Percentiles rank a stretch among this genome's conserved stretches.
Conservation (phyloP, 2,888 invertebrate species). For the Eupeodes latifasciatus region DNA sequence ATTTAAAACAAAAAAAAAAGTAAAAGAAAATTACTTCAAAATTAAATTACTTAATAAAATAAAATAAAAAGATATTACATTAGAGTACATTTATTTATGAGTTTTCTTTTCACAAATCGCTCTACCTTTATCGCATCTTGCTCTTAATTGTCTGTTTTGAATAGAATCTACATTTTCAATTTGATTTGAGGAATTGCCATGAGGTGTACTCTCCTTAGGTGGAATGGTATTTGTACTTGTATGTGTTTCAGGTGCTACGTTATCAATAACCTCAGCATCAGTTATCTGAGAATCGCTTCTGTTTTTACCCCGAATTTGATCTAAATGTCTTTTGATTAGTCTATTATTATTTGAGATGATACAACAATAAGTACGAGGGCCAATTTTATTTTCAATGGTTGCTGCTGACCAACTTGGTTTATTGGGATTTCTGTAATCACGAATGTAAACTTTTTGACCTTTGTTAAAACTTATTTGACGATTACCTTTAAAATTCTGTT, state of each 20-base stretch:
- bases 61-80: no score
- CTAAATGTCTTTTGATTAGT: slow-evolving; percentile 26
- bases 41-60: no score
- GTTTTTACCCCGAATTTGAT: slow-evolving; percentile 25
- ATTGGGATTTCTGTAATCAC: slow-evolving; percentile 21
- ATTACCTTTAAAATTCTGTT: slow-evolving; percentile 25
- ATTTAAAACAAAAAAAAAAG: no score
- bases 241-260: not conserved
- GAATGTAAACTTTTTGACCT: slow-evolving; percentile 23
- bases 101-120: slow-evolving; percentile 6
- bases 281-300: not conserved
- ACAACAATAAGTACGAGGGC: slow-evolving; percentile 28
- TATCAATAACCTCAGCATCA: not conserved
- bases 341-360: slow-evolving; percentile 26
- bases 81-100: no score
- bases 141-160: not conserved
- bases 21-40: no score
- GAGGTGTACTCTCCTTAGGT: not conserved
- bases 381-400: slow-evolving; percentile 16
- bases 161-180: no score
- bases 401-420: slow-evolving; percentile 29
- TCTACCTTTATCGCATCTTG: slow-evolving; percentile 7
- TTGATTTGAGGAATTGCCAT: not conserved
- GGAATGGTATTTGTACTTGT: not conserved
- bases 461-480: slow-evolving; percentile 15